Conservation (phyloP, 2,113 vertebrate species). For the Merops nubicus region DNA sequence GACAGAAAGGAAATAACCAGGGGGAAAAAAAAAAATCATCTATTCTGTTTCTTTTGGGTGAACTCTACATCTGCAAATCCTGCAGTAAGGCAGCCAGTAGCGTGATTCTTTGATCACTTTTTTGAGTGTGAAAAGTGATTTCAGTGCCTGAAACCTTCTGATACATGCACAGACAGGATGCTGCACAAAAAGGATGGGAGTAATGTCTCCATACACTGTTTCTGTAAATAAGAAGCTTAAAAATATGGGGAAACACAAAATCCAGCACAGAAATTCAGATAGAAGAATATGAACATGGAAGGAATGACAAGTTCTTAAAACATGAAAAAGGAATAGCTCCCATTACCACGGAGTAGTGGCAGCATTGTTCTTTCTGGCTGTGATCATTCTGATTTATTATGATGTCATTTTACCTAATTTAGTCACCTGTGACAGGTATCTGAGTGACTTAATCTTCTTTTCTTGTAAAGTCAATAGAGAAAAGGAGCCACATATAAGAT, state of each 20-base stretch:
- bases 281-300: background rate
- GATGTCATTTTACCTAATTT: background rate
- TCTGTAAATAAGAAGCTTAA: background rate
- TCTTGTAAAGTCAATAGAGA: background rate
- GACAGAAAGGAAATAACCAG: background rate
- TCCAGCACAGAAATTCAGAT: background rate
- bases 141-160: background rate
- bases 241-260: background rate
- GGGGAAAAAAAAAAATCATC: background rate
- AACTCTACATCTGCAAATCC: background rate
- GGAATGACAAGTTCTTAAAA: background rate
- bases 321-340: background rate
- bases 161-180: background rate
- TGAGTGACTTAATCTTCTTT: conserved; percentile 6
- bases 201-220: background rate
- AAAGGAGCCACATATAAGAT: background rate
- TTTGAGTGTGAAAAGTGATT: background rate
- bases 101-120: background rate
- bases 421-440: background rate
- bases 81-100: background rate
- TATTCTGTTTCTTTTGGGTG: background rate
- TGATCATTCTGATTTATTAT: background rate
- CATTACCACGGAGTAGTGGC: background rate
- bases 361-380: background rate
- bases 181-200: background rate